phyloP scores from a whole-genome alignment of 2,888 invertebrate species.

The Mermis nigrescens region DNA sequence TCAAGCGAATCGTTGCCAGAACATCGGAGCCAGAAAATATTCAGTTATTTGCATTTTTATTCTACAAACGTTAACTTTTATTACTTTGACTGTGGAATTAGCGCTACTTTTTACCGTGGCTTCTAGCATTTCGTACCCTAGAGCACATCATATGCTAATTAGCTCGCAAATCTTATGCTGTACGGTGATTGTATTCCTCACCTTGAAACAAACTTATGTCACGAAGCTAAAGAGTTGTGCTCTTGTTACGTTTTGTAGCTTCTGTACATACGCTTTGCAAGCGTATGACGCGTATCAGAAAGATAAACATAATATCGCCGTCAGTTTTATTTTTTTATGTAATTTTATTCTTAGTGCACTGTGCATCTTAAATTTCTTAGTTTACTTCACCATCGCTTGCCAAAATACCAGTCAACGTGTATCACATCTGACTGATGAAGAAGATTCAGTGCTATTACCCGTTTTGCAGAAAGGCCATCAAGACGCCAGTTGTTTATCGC shows the following conservation, averaged over 20 bases:
- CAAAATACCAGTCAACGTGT: neutral
- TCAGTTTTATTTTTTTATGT: neutral
- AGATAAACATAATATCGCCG: neutral
- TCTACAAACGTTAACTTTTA: neutral
- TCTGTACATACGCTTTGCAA: neutral
- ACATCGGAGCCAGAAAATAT: neutral
- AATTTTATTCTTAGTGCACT: neutral
- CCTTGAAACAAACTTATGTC: neutral
- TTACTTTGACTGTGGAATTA: neutral
- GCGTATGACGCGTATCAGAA: neutral
- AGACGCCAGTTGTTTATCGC: conserved; percentile 16
- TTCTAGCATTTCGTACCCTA: no score
- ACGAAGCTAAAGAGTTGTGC: neutral
- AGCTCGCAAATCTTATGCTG: neutral
- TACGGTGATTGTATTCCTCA: neutral
- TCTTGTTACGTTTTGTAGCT: neutral
- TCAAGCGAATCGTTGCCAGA: neutral
- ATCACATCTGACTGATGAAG: neutral
- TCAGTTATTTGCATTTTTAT: no score
- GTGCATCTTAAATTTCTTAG: neutral
- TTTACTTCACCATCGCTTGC: no score
- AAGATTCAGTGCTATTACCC: neutral
- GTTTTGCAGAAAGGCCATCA: conserved; percentile 12
- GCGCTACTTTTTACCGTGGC: neutral
- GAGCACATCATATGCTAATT: neutral